Base-by-base conservation (phyloP, 2,797 vertebrate genomes). In the Falco naumanni region DNA sequence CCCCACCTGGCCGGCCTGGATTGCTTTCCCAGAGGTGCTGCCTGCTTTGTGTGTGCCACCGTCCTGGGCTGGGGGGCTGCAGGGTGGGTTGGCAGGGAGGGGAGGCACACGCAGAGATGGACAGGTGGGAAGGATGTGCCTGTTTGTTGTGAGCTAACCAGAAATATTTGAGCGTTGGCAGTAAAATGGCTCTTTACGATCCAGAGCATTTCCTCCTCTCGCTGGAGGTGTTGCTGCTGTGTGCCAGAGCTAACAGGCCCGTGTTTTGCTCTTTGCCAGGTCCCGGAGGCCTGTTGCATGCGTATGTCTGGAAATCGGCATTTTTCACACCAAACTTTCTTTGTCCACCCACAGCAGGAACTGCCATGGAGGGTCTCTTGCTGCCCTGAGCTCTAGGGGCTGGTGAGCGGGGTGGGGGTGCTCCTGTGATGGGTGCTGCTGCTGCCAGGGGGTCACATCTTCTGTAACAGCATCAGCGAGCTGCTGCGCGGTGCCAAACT, bases 371-470 rank as follows among this genome's bases (percentile, higher is more conserved):
- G 31, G 43, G 37, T 60, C 29, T 31, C 54, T 14, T 18, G 29
- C 68, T 53, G 50, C 37, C 19, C 54, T 41, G 53, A 45, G n/a
- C 48, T 26, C 50, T 43, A 57, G 24, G 47, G 41, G 26, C 10
- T 34, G 24, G 53, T 43, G 66, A 34, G 11, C 16, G 43, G 41
- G 26, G 34, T 50, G 31, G 50, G 41, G 29, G 34, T 45, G 28
- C 26, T 43, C 3, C 31, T 1, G 1, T 7, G 21, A 4, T 0
- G 16, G 51, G 59, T 14, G 47, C 53, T 72, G 60, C 47, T 37
- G 84, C n/a, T 45, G 45, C 45, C 3, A 0, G 31, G 8, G 43
- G 39, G 25, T 31, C 45, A 6, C 53, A n/a, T 31, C 77, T 63
- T 39, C 63, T 56, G 34, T 24, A 48, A 19, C 39, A 78, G 84